Evolutionary conservation across 1,140 invertebrate species (phyloP), one percentile per base, ranked within the genome.

Genomic region (Ceratina australensis): DNA sequence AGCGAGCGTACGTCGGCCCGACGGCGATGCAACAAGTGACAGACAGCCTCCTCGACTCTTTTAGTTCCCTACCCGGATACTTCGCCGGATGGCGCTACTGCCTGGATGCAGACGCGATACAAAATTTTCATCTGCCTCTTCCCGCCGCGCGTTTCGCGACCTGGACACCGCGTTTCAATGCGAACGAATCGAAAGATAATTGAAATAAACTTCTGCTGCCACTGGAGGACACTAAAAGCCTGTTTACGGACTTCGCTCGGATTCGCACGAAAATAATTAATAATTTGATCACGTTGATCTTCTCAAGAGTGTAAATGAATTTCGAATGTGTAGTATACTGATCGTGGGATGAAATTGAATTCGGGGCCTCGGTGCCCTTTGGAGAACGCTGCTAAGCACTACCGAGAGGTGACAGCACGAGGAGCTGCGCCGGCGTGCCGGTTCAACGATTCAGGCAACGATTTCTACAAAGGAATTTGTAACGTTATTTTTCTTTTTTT

Each of bases 21-120:
- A 80, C 78, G 66, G 72, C 83, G 69, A 81, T 81, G 83, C 83
- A 84, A 84, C 83, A 84, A 84, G 83, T 84, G 83, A 84, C 83
- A 74, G 81, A 79, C 76, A 59, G 66, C 50, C 68, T 49, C 52
- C 52, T 49, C 63, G 69, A 63, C 65, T 52, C 77, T 57, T 56
- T 73, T 76, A 80, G 78, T 76, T 74, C 81, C 15, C 64, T 42
- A 18, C 26, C 2, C 66, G 47, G 13, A 22, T 74, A 50, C 54
- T 24, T 54, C 20, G 15, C 20, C 59, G 56, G 67, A 61, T 59
- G 83, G 72, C 73, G 83, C 81, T 83, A 83, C 47, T 33, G 73
- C 33, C 28, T 78, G 68, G 54, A 18, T 15, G 10, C 47, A n/a
- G 26, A 0, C 26, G 15, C 24, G 3, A 52, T 18, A 22, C 49